phyloP scores from a whole-genome alignment of 2,113 vertebrate genomes.

The Plecotus auritus region DNA sequence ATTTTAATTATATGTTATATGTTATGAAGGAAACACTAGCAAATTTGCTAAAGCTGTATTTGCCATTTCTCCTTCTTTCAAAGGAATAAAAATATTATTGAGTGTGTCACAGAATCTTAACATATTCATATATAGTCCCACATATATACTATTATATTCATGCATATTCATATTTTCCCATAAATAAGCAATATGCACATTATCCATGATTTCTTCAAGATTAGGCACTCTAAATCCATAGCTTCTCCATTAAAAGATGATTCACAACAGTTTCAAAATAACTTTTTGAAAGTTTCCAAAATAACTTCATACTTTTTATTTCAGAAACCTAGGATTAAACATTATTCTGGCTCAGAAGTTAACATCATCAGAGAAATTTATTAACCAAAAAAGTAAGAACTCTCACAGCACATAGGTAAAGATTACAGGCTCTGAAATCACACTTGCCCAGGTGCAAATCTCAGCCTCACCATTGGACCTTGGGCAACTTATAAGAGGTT shows the following conservation, averaged over 20 bases:
- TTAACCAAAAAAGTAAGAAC: neutral
- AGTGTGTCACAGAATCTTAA: neutral
- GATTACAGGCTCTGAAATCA: neutral
- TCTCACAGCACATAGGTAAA: neutral
- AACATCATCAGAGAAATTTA: neutral
- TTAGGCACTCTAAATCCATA: neutral
- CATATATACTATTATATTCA: neutral
- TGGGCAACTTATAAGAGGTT: neutral
- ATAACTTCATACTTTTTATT: neutral
- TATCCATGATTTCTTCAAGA: neutral
- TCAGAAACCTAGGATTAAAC: neutral
- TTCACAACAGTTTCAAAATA: neutral
- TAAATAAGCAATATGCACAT: neutral
- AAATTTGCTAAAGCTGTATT: neutral
- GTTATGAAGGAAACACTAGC: neutral
- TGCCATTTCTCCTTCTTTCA: neutral
- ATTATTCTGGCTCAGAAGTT: neutral
- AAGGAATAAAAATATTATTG: neutral
- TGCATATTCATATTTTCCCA: neutral
- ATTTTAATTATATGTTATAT: neutral
- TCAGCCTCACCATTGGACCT: neutral
- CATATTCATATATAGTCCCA: neutral
- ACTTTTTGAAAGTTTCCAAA: slow-evolving; percentile 5
- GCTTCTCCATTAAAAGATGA: neutral
- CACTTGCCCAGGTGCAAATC: neutral